Conservation (phyloP, 2,113 vertebrate genomes). For the Cebidichthys violaceus region DNA sequence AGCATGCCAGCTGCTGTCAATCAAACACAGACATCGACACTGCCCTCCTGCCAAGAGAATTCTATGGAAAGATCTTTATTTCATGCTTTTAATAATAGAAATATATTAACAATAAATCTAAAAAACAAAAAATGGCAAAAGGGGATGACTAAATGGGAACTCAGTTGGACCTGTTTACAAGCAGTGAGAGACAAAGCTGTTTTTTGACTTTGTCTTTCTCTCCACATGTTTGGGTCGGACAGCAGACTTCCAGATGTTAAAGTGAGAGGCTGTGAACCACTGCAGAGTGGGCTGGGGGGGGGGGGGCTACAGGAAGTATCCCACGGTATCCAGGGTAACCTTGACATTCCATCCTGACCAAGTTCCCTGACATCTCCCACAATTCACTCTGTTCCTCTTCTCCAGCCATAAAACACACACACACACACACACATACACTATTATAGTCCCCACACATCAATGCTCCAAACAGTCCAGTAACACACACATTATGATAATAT, state of each 20-base stretch:
- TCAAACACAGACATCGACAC: not conserved
- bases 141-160: not conserved
- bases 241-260: constrained; percentile 82
- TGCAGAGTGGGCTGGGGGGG: constrained; percentile 19
- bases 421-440: constrained; percentile 26
- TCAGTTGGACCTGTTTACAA: constrained; percentile 36
- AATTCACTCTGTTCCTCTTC: constrained; percentile 64
- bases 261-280: constrained; percentile 72
- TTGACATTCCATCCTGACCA: constrained; percentile 81
- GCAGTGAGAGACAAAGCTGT: constrained; percentile 38
- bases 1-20: constrained; percentile 2
- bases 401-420: constrained; percentile 51
- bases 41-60: not conserved
- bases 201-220: constrained; percentile 29
- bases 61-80: not conserved
- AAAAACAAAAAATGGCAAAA: not conserved
- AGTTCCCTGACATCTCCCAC: constrained; percentile 83
- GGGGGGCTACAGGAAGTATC: constrained; percentile 82
- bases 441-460: not conserved
- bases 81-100: not conserved
- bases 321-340: constrained; percentile 86
- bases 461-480: constrained; percentile 7
- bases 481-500: constrained; percentile 24
- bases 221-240: constrained; percentile 69
- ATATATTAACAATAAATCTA: not conserved